These are phyloP conservation scores for Aphis craccivora DNA, from an alignment of 1,140 invertebrate species.

Conservation along the genomic window DNA sequence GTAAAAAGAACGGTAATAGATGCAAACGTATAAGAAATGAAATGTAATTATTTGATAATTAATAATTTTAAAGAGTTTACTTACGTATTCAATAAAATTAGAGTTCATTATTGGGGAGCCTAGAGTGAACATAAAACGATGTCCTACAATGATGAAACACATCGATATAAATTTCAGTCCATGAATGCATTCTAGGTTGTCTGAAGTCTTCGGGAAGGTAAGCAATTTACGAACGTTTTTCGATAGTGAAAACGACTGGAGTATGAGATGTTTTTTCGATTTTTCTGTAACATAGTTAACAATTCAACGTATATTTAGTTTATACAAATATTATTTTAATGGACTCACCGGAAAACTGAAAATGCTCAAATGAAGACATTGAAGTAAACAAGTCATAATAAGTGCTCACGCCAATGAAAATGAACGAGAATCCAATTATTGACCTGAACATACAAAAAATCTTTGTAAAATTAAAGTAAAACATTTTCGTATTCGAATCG, in stretches of 20 bases:
- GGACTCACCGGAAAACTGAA: slow-evolving; percentile 42
- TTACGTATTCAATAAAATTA: slow-evolving; percentile 70
- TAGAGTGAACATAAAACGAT: slow-evolving; percentile 71
- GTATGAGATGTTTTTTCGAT: slow-evolving; percentile 49
- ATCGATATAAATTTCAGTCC: slow-evolving; percentile 73
- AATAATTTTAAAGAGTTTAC: slow-evolving; percentile 58
- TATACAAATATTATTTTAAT: background rate
- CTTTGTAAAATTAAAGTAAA: background rate
- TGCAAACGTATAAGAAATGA: background rate
- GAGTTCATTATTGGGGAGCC: slow-evolving; percentile 72
- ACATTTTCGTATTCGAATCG: background rate
- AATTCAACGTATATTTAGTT: background rate
- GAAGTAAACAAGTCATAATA: slow-evolving; percentile 51
- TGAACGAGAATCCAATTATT: slow-evolving; percentile 48
- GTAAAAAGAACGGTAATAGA: background rate
- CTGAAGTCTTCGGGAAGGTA: slow-evolving; percentile 49
- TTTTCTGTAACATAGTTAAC: slow-evolving; percentile 39
- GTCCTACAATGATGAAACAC: slow-evolving; percentile 71
- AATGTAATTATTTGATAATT: background rate
- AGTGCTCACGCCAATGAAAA: slow-evolving; percentile 31
- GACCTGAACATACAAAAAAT: slow-evolving; percentile 12
- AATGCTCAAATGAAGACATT: slow-evolving; percentile 53
- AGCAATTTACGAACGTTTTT: slow-evolving; percentile 50
- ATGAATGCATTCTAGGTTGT: slow-evolving; percentile 68
- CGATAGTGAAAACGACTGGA: slow-evolving; percentile 55